Conservation (phyloP, 2,888 invertebrate species). For the Cataglyphis albicans region DNA sequence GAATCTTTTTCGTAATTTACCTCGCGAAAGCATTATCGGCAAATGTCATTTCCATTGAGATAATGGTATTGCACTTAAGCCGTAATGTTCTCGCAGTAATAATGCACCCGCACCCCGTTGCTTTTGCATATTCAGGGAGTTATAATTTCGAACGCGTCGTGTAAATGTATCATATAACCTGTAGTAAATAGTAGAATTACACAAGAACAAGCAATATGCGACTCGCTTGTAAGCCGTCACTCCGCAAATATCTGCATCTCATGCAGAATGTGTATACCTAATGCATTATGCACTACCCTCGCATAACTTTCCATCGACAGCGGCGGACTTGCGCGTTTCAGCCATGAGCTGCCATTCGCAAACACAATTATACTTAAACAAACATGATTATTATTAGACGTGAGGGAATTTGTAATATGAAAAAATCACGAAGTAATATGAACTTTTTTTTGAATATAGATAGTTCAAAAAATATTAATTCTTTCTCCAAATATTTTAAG, state of each 20-base stretch:
- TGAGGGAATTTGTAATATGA: not conserved
- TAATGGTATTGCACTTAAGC: constrained; percentile 5
- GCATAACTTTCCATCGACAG: constrained; percentile 45
- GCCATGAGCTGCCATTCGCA: constrained; percentile 8
- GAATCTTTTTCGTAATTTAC: not conserved
- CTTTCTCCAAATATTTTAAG: too few species aligned
- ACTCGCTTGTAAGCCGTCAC: constrained; percentile 50
- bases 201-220: constrained; percentile 49
- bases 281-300: constrained; percentile 45
- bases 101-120: constrained; percentile 9
- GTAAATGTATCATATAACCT: constrained; percentile 36
- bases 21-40: not conserved
- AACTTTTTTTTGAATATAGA: not conserved
- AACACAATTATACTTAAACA: constrained; percentile 35
- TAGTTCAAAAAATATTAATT: not conserved
- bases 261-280: constrained; percentile 34
- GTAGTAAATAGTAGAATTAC: constrained; percentile 52
- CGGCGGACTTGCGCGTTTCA: not conserved
- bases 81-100: constrained; percentile 1
- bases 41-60: not conserved
- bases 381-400: not conserved
- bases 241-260: constrained; percentile 45
- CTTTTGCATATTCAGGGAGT: constrained; percentile 18
- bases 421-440: not conserved
- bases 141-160: constrained; percentile 28